Percentiles rank a stretch among this genome's conserved stretches.
Conservation (phyloP, 1,140 invertebrate genomes). For the Diabrotica undecimpunctata region DNA sequence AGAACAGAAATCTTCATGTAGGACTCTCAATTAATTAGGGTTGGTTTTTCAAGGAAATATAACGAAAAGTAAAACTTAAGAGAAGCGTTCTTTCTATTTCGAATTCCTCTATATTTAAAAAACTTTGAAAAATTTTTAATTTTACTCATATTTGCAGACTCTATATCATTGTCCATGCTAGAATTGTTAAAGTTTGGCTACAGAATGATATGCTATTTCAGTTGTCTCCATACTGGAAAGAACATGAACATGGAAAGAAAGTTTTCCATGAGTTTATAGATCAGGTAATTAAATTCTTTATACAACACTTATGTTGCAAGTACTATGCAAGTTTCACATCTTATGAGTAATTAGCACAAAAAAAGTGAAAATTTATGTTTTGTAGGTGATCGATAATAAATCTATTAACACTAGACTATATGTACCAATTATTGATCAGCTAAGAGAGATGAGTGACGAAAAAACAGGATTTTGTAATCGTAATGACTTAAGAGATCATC, state of each 20-base stretch:
- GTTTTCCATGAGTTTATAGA: conserved; percentile 13
- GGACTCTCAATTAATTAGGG: no score
- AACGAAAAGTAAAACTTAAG: no score
- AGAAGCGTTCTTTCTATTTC: no score
- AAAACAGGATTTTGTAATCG: conserved; percentile 21
- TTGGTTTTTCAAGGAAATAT: no score
- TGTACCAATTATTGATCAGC: conserved; percentile 18
- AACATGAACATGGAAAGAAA: conserved; percentile 15
- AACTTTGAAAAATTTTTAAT: conserved; percentile 3
- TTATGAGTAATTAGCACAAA: no score
- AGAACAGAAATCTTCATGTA: no score
- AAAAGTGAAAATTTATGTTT: no score
- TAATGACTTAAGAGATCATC: conserved; percentile 25
- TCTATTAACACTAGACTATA: no score
- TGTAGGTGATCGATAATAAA: no score
- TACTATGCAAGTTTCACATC: no score
- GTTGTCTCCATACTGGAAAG: conserved; percentile 13
- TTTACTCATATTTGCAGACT: conserved; percentile 14
- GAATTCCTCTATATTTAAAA: no score
- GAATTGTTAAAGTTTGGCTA: conserved; percentile 27
- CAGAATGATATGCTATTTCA: conserved; percentile 21
- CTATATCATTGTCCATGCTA: conserved; percentile 25
- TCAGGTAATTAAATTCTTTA: conserved; percentile 8
- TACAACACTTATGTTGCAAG: no score
- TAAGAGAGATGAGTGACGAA: conserved; percentile 22